These are phyloP conservation scores for Syrista parreyssii DNA, from an alignment of 2,888 invertebrate genomes.

Conservation along the genomic window DNA sequence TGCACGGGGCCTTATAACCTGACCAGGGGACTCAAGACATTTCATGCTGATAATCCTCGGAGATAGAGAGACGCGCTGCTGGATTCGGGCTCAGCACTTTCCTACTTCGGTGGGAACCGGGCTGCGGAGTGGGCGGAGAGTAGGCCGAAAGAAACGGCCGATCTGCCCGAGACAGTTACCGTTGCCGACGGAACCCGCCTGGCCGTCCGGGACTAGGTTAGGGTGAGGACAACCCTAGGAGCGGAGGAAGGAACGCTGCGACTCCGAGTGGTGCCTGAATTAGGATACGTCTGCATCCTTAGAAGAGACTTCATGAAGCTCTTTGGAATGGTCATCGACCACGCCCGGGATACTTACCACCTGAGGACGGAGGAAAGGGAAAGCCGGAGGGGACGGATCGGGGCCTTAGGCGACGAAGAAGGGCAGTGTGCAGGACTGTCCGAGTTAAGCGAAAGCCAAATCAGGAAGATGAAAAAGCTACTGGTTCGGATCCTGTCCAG, in stretches of 20 bases:
- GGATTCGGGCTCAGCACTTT: no score
- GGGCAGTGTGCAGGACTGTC: not conserved
- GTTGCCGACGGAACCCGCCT: not conserved
- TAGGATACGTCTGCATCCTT: constrained; percentile 2
- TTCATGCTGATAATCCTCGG: no score
- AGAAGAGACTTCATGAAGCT: constrained; percentile 12
- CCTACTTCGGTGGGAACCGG: no score
- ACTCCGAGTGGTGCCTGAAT: not conserved
- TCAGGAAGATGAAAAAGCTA: not conserved
- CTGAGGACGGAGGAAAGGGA: not conserved
- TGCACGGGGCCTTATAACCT: no score
- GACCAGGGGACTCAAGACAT: no score
- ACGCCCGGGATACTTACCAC: not conserved
- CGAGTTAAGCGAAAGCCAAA: not conserved
- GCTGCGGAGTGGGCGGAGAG: no score
- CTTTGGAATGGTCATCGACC: constrained; percentile 1
- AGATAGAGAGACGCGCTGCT: no score
- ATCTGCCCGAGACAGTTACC: not conserved
- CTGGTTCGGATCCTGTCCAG: not conserved
- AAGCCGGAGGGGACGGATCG: not conserved
- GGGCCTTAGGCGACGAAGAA: not conserved
- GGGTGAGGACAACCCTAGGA: not conserved
- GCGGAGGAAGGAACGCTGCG: not conserved
- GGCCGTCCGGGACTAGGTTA: not conserved
- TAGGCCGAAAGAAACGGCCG: no score